phyloP scores from a whole-genome alignment of 2,797 vertebrate species.

The Chromobotia macracanthus region DNA sequence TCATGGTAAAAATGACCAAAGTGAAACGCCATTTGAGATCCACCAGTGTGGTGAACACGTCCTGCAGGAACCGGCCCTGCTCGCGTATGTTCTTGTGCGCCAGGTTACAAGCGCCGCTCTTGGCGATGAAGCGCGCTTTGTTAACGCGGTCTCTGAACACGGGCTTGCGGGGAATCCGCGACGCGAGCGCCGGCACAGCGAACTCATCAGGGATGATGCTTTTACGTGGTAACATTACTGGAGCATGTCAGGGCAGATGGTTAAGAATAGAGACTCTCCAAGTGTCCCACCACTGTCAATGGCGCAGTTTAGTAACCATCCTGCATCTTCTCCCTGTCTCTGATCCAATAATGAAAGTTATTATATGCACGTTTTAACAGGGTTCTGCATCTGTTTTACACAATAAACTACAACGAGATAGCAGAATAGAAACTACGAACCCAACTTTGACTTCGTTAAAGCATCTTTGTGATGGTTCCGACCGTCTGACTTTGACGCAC shows the following conservation, averaged over 20 bases:
- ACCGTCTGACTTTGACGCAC: constrained; percentile 11
- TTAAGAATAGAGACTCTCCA: neutral
- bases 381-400: neutral
- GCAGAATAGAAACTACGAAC: neutral
- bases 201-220: constrained; percentile 99
- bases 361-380: neutral
- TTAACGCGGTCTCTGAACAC: constrained; percentile 90
- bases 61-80: constrained; percentile 95
- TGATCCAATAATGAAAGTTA: neutral
- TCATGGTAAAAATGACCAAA: constrained; percentile 95
- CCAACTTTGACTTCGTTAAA: constrained; percentile 13
- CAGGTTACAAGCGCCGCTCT: constrained; percentile 94
- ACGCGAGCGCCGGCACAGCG: constrained; percentile 85
- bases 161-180: constrained; percentile 88
- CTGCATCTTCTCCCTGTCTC: neutral
- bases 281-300: constrained; percentile 4
- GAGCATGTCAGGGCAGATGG: constrained; percentile 55
- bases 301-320: constrained; percentile 3
- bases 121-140: constrained; percentile 96
- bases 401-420: neutral
- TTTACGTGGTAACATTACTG: constrained; percentile 90
- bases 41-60: constrained; percentile 97
- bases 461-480: constrained; percentile 8
- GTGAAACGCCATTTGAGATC: constrained; percentile 98
- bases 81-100: constrained; percentile 98